Percentiles rank a stretch among this genome's conserved stretches.
Conservation (phyloP, 2,797 vertebrate genomes). For the Kryptolebias ocellatus region DNA sequence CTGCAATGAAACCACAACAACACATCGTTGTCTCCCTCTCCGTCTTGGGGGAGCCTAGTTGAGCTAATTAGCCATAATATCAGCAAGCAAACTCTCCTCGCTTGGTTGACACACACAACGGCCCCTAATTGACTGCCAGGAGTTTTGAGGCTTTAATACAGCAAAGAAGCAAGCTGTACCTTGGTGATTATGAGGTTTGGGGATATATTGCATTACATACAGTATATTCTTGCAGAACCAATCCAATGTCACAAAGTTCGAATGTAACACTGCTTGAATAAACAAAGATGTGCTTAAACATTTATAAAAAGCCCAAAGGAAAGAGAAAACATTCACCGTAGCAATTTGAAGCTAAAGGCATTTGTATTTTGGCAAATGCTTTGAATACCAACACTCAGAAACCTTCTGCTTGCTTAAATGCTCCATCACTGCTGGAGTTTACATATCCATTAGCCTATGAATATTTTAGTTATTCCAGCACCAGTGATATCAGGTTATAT, state of each 20-base stretch:
- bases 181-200: constrained; percentile 76
- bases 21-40: constrained; percentile 65
- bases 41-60: constrained; percentile 74
- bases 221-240: constrained; percentile 72
- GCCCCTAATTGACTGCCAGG: constrained; percentile 78
- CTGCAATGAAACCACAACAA: constrained; percentile 71
- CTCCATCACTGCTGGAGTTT: constrained; percentile 30
- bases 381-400: constrained; percentile 42
- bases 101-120: constrained; percentile 76
- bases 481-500: constrained; percentile 48
- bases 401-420: constrained; percentile 34
- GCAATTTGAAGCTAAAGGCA: constrained; percentile 51
- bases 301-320: constrained; percentile 58
- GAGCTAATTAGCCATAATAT: constrained; percentile 83
- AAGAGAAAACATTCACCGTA: constrained; percentile 46
- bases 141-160: constrained; percentile 77
- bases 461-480: constrained; percentile 57
- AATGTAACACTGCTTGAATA: constrained; percentile 65
- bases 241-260: constrained; percentile 70
- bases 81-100: constrained; percentile 77
- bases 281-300: constrained; percentile 69
- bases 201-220: constrained; percentile 67
- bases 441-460: constrained; percentile 54
- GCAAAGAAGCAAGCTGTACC: constrained; percentile 75
- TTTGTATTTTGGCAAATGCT: constrained; percentile 51